A percentile compares a stretch with the other conserved stretches of the same genome.
These are phyloP conservation scores for Petromus typicus DNA, from an alignment of 2,113 vertebrate species.

Conservation along the genomic window DNA sequence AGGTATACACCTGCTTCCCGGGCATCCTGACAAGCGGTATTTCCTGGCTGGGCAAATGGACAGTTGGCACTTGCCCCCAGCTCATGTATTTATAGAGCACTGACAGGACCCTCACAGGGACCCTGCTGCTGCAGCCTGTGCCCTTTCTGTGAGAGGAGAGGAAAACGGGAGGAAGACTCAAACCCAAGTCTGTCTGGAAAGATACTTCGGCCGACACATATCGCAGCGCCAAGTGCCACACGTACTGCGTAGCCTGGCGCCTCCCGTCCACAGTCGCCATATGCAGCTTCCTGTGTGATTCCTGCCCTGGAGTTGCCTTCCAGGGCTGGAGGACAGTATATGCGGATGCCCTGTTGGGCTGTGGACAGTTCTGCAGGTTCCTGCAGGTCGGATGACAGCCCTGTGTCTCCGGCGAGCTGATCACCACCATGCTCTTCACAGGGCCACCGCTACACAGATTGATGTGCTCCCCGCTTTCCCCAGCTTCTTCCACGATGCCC, in stretches of 20 bases:
- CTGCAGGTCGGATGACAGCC: rapidly evolving
- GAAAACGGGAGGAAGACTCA: neutral
- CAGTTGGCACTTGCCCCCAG: neutral
- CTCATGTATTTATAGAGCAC: rapidly evolving
- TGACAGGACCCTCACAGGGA: rapidly evolving
- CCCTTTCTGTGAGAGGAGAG: neutral
- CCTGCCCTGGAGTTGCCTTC: neutral
- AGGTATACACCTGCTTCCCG: rapidly evolving
- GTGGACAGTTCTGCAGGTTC: rapidly evolving
- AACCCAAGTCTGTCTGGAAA: neutral
- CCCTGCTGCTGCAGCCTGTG: neutral
- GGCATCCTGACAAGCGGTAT: rapidly evolving
- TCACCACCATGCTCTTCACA: neutral
- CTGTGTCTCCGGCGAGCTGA: neutral
- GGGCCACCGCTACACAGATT: neutral
- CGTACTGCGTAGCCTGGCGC: neutral
- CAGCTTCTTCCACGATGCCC: neutral
- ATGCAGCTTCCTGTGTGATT: neutral
- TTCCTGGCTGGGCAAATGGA: neutral
- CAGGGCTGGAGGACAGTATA: neutral
- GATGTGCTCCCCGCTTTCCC: too few species aligned
- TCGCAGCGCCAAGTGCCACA: rapidly evolving
- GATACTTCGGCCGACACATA: rapidly evolving
- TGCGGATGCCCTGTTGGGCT: rapidly evolving
- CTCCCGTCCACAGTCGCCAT: neutral